A percentile compares a stretch with the other conserved stretches of the same genome.
Evolutionary conservation across 92 coral and sea anemone species (phyloP).

Genomic region (Zoanthus solanderi): DNA sequence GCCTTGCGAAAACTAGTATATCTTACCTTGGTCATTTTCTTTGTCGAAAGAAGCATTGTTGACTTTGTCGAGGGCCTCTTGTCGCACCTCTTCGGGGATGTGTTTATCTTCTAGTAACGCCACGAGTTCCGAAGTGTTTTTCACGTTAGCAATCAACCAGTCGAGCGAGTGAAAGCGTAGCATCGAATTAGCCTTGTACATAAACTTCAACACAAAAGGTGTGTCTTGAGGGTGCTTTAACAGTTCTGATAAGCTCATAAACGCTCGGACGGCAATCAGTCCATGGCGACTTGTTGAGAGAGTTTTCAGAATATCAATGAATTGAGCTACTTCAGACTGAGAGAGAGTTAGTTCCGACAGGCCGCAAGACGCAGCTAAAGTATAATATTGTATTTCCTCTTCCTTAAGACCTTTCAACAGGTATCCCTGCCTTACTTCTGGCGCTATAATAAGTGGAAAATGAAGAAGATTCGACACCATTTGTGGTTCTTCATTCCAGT

Average conservation of each 20-base stretch:
- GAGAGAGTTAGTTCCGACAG: conserved; percentile 86
- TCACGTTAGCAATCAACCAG: conserved; percentile 95
- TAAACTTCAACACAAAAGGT: conserved; percentile 87
- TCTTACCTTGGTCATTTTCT: conserved; percentile 37
- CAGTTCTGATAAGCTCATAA: conserved; percentile 91
- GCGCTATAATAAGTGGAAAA: conserved; percentile 90
- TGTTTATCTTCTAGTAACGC: conserved; percentile 82
- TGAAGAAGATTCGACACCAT: conserved; percentile 98
- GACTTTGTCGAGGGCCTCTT: conserved; percentile 92
- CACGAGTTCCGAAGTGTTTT: conserved; percentile 81
- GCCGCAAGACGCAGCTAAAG: conserved; percentile 96
- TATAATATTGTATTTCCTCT: conserved; percentile 86
- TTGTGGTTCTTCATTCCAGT: conserved; percentile 95
- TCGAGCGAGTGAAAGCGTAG: conserved; percentile 94
- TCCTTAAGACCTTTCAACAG: conserved; percentile 89
- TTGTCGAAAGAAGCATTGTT: conserved; percentile 65
- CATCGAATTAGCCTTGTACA: conserved; percentile 90
- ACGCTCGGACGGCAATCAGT: conserved; percentile 90
- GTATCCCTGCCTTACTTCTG: conserved; percentile 82
- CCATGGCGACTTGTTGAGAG: conserved; percentile 89
- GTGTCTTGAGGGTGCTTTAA: conserved; percentile 96
- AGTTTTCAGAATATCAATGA: conserved; percentile 86
- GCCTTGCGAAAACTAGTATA: not conserved
- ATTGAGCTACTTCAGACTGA: conserved; percentile 80
- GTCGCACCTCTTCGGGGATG: conserved; percentile 92